Conservation (phyloP, 2,113 vertebrate genomes). For the Abramis brama region DNA sequence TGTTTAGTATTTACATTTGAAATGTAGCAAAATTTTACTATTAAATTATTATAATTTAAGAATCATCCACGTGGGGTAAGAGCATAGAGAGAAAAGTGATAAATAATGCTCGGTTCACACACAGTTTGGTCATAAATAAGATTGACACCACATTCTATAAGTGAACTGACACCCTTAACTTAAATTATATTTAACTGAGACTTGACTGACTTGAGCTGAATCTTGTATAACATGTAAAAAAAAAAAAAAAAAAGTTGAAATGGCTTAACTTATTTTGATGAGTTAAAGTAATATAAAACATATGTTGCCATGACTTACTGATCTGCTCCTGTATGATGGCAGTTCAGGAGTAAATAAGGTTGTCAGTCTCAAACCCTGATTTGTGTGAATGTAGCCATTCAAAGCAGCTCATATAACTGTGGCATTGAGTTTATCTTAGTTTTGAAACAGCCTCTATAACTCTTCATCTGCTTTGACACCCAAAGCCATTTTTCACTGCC, state of each 20-base stretch:
- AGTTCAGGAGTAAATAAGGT: neutral
- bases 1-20: neutral
- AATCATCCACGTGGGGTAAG: neutral
- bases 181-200: too few species aligned
- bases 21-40: neutral
- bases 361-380: neutral
- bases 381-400: neutral
- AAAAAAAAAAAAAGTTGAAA: too few species aligned
- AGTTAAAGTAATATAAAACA: too few species aligned
- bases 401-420: neutral
- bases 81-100: neutral
- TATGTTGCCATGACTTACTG: too few species aligned
- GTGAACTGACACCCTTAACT: neutral
- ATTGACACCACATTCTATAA: neutral
- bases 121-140: too few species aligned
- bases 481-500: constrained; percentile 33
- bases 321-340: neutral
- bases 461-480: constrained; percentile 2
- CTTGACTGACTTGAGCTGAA: too few species aligned
- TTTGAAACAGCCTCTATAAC: neutral
- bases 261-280: too few species aligned
- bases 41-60: neutral
- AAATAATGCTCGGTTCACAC: neutral
- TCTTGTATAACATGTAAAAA: too few species aligned
- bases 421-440: neutral